Base-by-base conservation (phyloP, 2,888 invertebrate species). In the Pantelozetes paolii region DNA sequence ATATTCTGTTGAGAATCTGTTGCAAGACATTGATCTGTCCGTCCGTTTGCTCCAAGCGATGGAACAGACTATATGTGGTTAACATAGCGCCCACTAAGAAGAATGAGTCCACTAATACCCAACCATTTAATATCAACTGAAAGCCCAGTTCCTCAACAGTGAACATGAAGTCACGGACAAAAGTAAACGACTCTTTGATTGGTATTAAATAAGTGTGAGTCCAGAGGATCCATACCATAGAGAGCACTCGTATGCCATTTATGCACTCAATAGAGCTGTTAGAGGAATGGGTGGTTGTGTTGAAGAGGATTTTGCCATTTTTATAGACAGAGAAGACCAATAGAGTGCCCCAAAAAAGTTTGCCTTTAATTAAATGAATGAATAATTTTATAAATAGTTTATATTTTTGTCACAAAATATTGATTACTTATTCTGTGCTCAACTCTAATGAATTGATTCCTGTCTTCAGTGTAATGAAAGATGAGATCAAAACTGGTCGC, bases 91-190 rank as follows among this genome's bases (percentile, higher is more conserved):
- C 76, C 9, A 78, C 57, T 5, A 77, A 75, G 59, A 78, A 78
- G 71, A 77, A 78, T 20, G 77, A 75, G 23, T 77, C 77, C 0
- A 78, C 78, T 13, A 76, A 70, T 28, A 77, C 74, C 77, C 77
- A 78, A 5, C 77, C 78, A 72, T 78, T 78, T 69, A 78, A 74
- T 13, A 78, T 74, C 2, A 75, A 45, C 26, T 74, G 74, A 74
- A 78, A 77, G 30, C 74, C 71, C 2, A 77, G 54, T 32, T 76
- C 70, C 32, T 76, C 74, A 11, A 77, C 72, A 48, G 71, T 30
- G 15, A 54, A 54, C 26, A 74, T 64, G 36, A 74, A 76, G 23
- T 48, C 50, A 2, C 57, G 32, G 1, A 50, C 48, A 30, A 72
- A 73, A n/a, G 62, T 48, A 42, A 76, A 73, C 23, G 71, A 67